Evolutionary conservation across 1,140 invertebrate genomes (phyloP).

Genomic region (Drusus annulatus): DNA sequence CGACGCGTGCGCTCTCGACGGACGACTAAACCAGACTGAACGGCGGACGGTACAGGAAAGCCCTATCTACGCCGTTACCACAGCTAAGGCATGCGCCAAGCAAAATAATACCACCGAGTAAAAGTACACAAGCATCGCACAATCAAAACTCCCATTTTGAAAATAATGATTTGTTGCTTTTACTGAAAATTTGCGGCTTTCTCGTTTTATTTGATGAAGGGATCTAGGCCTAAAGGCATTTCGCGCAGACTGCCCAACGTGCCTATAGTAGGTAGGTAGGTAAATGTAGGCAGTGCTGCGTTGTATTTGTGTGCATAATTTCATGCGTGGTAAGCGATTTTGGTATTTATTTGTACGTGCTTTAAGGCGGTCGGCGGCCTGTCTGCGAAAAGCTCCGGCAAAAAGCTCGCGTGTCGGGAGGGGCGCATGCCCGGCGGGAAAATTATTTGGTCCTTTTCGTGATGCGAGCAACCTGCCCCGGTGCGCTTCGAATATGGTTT

Average conservation of each 20-base stretch:
- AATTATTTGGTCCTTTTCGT: neutral
- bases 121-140: neutral
- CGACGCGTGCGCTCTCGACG: conserved; percentile 27
- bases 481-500: neutral
- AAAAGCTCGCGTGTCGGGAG: conserved; percentile 29
- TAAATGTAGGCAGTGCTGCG: neutral
- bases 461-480: neutral
- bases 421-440: conserved; percentile 5
- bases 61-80: conserved; percentile 2
- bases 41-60: conserved; percentile 35
- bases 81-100: neutral
- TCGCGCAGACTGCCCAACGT: conserved; percentile 32
- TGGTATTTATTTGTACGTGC: neutral
- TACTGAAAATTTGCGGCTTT: conserved; percentile 10
- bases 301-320: conserved; percentile 28
- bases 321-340: neutral
- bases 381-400: conserved; percentile 28
- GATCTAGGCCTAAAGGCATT: conserved; percentile 31
- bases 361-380: conserved; percentile 6
- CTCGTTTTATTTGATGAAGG: neutral
- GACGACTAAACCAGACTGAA: conserved; percentile 32
- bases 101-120: conserved; percentile 3
- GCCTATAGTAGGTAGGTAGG: conserved; percentile 12
- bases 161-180: neutral
- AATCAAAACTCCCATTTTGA: no score